These are phyloP conservation scores for Crocuta crocuta DNA, from an alignment of 2,113 vertebrate genomes.

Conservation along the genomic window DNA sequence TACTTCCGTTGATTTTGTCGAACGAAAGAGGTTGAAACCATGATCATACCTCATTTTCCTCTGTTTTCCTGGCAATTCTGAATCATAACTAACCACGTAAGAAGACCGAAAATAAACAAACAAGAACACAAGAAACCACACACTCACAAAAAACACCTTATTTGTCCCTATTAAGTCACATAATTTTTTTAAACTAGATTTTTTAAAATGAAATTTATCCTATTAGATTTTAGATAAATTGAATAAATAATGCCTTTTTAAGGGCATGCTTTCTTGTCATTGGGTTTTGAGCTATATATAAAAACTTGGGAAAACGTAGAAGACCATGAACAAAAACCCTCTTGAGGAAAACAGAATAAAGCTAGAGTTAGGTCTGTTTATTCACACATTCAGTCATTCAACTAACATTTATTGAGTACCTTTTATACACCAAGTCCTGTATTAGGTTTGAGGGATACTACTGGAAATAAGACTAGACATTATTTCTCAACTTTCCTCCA, in stretches of 20 bases:
- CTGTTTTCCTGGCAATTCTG: background rate
- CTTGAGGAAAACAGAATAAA: background rate
- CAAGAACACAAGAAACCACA: background rate
- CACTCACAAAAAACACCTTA: background rate
- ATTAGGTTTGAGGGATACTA: background rate
- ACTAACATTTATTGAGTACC: background rate
- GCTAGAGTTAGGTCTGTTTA: background rate
- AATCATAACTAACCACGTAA: background rate
- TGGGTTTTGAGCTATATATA: background rate
- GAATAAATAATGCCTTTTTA: background rate
- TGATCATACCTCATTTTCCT: background rate
- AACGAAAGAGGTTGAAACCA: background rate
- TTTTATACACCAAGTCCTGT: background rate
- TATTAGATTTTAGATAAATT: background rate
- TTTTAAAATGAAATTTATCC: background rate
- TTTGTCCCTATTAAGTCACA: background rate
- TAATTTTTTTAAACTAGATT: conserved; percentile 34
- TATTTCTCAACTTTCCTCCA: background rate
- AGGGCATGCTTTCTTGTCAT: background rate
- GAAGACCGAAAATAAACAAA: background rate
- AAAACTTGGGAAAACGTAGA: background rate
- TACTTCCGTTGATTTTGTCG: background rate
- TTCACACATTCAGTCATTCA: background rate
- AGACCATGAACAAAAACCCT: background rate
- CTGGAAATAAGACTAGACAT: background rate